Conservation (phyloP, 2,113 vertebrate species). For the Pterophyllum scalare region DNA sequence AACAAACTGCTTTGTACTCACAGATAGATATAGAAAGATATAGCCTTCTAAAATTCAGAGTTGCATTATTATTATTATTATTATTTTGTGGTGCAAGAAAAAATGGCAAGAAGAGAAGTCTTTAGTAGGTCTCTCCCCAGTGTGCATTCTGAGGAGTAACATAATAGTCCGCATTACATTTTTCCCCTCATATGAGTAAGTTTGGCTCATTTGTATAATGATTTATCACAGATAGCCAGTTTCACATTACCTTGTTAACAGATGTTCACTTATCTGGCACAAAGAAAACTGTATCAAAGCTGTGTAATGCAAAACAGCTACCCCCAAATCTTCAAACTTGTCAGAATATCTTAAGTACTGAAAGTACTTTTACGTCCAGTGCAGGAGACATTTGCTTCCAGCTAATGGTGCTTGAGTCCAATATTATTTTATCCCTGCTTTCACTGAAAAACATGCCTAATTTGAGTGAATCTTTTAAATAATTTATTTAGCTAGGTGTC, state of each 20-base stretch:
- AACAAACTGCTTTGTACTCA: not conserved
- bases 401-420: not conserved
- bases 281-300: not conserved
- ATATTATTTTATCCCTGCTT: not conserved
- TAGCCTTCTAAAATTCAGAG: not conserved
- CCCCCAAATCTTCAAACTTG: not conserved
- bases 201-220: not conserved
- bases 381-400: not conserved
- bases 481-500: not conserved
- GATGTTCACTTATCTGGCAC: not conserved
- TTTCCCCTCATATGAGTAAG: not conserved
- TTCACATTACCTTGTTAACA: not conserved
- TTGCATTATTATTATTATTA: not conserved
- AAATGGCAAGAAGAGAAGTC: not conserved
- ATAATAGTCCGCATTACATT: not conserved
- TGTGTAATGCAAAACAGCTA: not conserved
- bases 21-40: not conserved
- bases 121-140: not conserved
- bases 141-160: not conserved
- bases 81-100: not conserved
- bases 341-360: not conserved
- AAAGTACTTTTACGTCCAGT: not conserved
- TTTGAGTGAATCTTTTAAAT: not conserved
- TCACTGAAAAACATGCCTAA: not conserved
- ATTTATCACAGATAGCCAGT: not conserved